Evolutionary conservation across 1,140 invertebrate species (phyloP), one percentile per base, ranked within the genome.

Genomic region (Drosophila ficusphila): DNA sequence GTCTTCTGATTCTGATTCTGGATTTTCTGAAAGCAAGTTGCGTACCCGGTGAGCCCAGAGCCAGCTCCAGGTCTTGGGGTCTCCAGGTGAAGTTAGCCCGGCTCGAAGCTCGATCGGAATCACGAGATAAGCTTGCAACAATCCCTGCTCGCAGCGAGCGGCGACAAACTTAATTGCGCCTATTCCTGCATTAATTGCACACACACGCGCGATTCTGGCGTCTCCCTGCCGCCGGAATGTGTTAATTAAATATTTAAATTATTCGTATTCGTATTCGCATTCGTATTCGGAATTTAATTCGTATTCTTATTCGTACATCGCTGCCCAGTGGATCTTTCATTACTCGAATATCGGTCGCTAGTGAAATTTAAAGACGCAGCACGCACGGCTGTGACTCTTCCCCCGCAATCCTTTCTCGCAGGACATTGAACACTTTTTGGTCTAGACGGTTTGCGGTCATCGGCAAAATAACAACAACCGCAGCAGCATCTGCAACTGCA

Each of bases 151-250:
- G 61, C 33, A 46, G 57, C 42, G 68, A 34, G 46, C 51, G 68
- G 65, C 75, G 81, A 86, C 76, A 90, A 90, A 90, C 77, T 90
- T 88, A 90, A 90, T 90, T 89, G 85, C 79, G 79, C 76, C 85
- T 76, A 85, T 89, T 90, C 79, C 70, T 90, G 81, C 86, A 90
- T 90, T 90, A 90, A 88, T 90, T 90, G 81, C 81, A 82, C 75
- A 86, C 77, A 90, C 88, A 90, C 88, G 81, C 75, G 83, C 62
- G 68, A 60, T 39, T 65, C 71, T 68, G 78, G 82, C 79, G 71
- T 75, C 36, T 18, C n/a, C 47, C 36, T 42, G 46, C 46, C 69
- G 62, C 33, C 64, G 82, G 82, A 88, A 86, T 88, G 82, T 86
- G 82, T 86, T 86, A 88, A 86, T 86, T 86, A 86, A 86, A 88